Percentiles rank a stretch among this genome's conserved stretches.
Evolutionary conservation across 1,140 invertebrate species (phyloP).

Genomic region (Magallana gigas): DNA sequence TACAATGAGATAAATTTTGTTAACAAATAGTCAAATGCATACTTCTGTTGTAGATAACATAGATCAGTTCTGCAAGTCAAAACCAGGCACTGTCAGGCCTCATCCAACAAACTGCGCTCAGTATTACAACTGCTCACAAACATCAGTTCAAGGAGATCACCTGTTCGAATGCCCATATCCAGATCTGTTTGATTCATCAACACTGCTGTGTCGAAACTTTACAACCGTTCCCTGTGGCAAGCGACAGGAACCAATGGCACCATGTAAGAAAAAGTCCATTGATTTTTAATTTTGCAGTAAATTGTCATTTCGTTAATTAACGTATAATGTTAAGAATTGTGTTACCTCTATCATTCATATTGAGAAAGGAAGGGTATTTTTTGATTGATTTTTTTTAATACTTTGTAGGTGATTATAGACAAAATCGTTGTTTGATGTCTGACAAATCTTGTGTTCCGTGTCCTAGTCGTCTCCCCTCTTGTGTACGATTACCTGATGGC

Average conservation of each 20-base stretch:
- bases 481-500: slow-evolving; percentile 53
- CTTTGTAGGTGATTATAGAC: slow-evolving; percentile 59
- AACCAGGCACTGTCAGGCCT: slow-evolving; percentile 49
- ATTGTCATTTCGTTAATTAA: not conserved
- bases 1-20: too few relatives aligned
- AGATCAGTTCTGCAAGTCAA: slow-evolving; percentile 54
- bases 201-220: slow-evolving; percentile 54
- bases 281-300: too few relatives aligned
- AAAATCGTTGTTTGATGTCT: slow-evolving; percentile 43
- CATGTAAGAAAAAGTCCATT: slow-evolving; percentile 58
- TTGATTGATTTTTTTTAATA: not conserved
- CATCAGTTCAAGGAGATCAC: slow-evolving; percentile 46
- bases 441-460: slow-evolving; percentile 45
- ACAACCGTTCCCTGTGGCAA: slow-evolving; percentile 56
- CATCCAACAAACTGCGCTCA: slow-evolving; percentile 68
- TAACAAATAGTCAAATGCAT: not conserved
- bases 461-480: slow-evolving; percentile 48
- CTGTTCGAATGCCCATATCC: slow-evolving; percentile 68
- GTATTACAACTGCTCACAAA: slow-evolving; percentile 68
- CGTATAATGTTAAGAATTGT: not conserved
- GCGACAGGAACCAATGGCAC: slow-evolving; percentile 59
- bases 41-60: slow-evolving; percentile 53
- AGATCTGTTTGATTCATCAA: slow-evolving; percentile 52
- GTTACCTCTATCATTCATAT: not conserved
- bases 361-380: not conserved